These are phyloP conservation scores for Xenopus tropicalis DNA, from an alignment of 2,113 vertebrate species.

Conservation along the genomic window UCB_Xtro_10.0 CM004443.2:52057001-52057500, in stretches of 20 bases:
- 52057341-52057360: too few relatives aligned
- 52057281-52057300: constrained; percentile 10
- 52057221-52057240: neutral
- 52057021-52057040: too few relatives aligned
- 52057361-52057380: too few relatives aligned
- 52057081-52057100: constrained; percentile 1
- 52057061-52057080: neutral
- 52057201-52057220: neutral
- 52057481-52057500: constrained; percentile 7
- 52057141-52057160: constrained; percentile 13
- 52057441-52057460: neutral
- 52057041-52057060: neutral
- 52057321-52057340: neutral
- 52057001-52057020: too few relatives aligned
- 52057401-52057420: neutral
- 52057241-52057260: constrained; percentile 22
- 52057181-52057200: constrained; percentile 10
- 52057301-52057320: neutral
- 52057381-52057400: neutral
- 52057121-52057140: constrained; percentile 39
- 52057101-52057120: constrained; percentile 9
- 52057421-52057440: neutral
- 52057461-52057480: constrained; percentile 7
- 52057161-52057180: constrained; percentile 30
- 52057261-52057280: constrained; percentile 35